phyloP scores from a whole-genome alignment of 2,113 vertebrate genomes.

The Lycocorax pyrrhopterus region DNA sequence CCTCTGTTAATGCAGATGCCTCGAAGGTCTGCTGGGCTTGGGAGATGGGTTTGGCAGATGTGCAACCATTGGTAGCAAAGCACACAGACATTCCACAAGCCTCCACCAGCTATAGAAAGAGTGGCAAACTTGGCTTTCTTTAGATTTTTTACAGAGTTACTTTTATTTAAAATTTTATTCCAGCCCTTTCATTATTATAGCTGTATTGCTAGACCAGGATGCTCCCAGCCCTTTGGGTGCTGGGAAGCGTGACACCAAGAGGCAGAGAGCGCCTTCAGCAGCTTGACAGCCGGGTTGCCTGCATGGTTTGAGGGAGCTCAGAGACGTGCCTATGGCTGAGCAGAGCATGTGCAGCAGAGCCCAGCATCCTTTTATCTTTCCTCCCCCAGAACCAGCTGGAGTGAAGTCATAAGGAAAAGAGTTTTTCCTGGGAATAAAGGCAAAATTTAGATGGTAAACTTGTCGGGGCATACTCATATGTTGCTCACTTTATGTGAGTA shows the following conservation, averaged over 20 bases:
- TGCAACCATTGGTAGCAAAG: not conserved
- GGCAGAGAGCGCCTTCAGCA: not conserved
- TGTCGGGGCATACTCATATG: not conserved
- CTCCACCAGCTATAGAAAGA: not conserved
- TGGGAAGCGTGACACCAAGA: accelerated
- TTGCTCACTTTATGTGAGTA: not conserved
- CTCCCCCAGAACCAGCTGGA: not conserved
- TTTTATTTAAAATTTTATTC: not conserved
- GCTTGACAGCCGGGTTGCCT: accelerated
- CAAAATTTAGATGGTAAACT: not conserved
- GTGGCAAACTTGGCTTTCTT: not conserved
- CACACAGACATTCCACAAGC: not conserved
- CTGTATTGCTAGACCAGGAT: not conserved
- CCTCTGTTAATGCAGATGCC: not conserved
- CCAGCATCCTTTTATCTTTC: not conserved
- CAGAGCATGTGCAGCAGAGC: not conserved
- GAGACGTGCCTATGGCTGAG: not conserved
- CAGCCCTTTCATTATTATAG: not conserved
- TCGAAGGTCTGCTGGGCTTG: not conserved
- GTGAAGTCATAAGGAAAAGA: not conserved
- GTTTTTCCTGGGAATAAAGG: not conserved
- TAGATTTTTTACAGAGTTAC: not conserved
- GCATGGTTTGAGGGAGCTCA: not conserved
- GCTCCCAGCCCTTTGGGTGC: not conserved
- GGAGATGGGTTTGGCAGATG: not conserved